Conservation (phyloP, 2,888 invertebrate species). For the Nomada lathburiana region DNA sequence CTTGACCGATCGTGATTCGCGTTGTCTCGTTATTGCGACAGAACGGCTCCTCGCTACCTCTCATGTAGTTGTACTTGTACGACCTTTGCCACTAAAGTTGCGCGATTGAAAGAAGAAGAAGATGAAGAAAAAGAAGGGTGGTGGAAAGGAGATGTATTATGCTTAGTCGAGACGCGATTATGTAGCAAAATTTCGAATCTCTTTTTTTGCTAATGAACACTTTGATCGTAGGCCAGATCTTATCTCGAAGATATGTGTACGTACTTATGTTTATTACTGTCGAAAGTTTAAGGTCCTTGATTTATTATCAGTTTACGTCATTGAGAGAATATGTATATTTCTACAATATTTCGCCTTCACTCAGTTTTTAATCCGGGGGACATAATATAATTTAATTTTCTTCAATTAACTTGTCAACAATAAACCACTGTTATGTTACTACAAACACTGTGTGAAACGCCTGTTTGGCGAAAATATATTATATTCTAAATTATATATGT, state of each 20-base stretch:
- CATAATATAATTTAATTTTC: too few relatives aligned
- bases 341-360: too few relatives aligned
- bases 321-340: too few relatives aligned
- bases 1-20: conserved; percentile 70
- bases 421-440: too few relatives aligned
- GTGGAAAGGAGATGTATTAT: not conserved
- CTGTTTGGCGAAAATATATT: too few relatives aligned
- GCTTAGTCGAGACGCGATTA: conserved; percentile 9
- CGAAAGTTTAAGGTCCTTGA: too few relatives aligned
- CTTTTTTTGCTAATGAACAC: not conserved
- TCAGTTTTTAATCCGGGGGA: too few relatives aligned
- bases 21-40: conserved; percentile 66
- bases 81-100: conserved; percentile 67
- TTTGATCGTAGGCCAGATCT: not conserved
- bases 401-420: too few relatives aligned
- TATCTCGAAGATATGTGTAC: not conserved
- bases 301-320: too few relatives aligned
- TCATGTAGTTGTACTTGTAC: conserved; percentile 61
- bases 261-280: too few relatives aligned
- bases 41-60: conserved; percentile 62
- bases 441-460: too few relatives aligned
- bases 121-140: not conserved
- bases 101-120: conserved; percentile 57
- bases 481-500: too few relatives aligned
- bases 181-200: conserved; percentile 27